A percentile compares a stretch with the other conserved stretches of the same genome.
These are phyloP conservation scores for Styela clava DNA, from an alignment of 23 tunicate species.

Conservation along the genomic window DNA sequence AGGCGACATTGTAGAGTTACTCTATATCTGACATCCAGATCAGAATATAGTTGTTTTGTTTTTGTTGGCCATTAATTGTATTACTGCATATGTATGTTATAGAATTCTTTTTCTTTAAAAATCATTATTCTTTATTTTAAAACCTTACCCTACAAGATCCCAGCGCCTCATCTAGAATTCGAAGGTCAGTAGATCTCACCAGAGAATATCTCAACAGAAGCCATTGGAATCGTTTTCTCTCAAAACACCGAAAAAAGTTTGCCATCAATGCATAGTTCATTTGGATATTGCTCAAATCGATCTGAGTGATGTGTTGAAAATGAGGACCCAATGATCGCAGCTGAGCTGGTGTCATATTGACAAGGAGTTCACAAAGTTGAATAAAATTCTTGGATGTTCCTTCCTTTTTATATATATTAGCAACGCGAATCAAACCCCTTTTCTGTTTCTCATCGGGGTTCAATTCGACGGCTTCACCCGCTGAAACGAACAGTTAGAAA, in stretches of 20 bases:
- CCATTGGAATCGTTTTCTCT: not conserved
- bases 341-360: not conserved
- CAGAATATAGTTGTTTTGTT: too few species aligned
- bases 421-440: too few species aligned
- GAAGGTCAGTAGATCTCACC: not conserved
- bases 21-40: too few species aligned
- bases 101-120: too few species aligned
- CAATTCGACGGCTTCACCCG: too few species aligned
- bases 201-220: not conserved
- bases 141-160: not conserved
- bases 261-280: not conserved
- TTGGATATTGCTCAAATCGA: not conserved
- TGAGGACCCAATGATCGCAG: not conserved
- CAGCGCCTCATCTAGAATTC: not conserved
- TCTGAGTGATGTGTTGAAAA: not conserved
- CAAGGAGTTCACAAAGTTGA: not conserved
- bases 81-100: too few species aligned
- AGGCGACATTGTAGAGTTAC: too few species aligned
- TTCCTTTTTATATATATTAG: not conserved
- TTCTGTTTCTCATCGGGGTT: too few species aligned
- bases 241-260: not conserved
- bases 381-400: not conserved
- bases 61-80: too few species aligned
- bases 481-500: too few species aligned
- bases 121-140: too few species aligned